phyloP scores from a whole-genome alignment of 2,888 invertebrate species.

The Drosophila seclusa region DNA sequence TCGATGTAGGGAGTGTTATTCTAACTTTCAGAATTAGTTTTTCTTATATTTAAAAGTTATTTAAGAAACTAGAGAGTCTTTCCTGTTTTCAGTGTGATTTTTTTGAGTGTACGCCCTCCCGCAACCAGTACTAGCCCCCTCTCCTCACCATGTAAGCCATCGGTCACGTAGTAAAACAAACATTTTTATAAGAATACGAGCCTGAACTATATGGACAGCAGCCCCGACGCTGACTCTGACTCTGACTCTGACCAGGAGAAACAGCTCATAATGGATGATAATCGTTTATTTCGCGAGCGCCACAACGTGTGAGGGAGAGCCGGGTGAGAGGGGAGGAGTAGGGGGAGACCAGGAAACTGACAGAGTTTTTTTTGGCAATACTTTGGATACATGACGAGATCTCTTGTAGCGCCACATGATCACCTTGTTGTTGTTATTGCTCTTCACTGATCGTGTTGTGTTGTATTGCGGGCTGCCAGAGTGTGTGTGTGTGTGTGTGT shows the following conservation, averaged over 20 bases:
- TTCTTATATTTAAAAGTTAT: not conserved
- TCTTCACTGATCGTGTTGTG: conserved; percentile 26
- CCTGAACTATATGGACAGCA: conserved; percentile 40
- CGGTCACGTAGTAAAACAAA: conserved; percentile 85
- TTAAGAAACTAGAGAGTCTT: not conserved
- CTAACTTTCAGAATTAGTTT: not conserved
- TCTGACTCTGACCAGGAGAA: conserved; percentile 44
- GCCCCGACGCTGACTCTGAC: not conserved
- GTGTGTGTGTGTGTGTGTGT: conserved; percentile 41
- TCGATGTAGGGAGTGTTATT: not conserved
- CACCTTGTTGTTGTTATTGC: conserved; percentile 33
- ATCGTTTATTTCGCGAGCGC: conserved; percentile 74
- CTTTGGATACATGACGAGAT: conserved; percentile 27
- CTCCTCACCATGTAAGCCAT: conserved; percentile 41
- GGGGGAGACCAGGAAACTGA: conserved; percentile 11
- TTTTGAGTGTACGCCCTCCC: not conserved
- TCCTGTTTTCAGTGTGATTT: not conserved
- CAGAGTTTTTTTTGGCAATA: conserved; percentile 34
- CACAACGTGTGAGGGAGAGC: conserved; percentile 10
- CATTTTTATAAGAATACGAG: conserved; percentile 81
- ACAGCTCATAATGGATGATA: conserved; percentile 83
- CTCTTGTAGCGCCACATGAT: conserved; percentile 75
- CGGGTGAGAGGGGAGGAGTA: not conserved
- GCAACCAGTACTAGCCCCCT: not conserved
- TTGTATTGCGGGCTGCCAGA: conserved; percentile 41